Evolutionary conservation across 2,113 vertebrate species (phyloP), one percentile per base, ranked within the genome.

Genomic region (Martes martes): DNA sequence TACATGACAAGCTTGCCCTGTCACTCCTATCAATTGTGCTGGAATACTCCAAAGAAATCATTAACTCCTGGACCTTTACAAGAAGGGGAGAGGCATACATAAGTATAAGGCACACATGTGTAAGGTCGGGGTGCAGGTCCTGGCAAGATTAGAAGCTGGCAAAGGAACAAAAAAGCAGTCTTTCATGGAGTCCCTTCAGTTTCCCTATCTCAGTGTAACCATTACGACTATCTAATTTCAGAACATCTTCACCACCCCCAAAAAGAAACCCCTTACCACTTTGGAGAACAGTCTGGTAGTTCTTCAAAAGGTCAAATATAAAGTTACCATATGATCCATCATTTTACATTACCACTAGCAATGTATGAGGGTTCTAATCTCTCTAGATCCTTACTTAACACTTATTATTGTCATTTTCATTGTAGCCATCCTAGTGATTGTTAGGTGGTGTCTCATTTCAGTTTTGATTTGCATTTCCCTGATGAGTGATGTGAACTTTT

Each of bases 401-500:
- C 57, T 59, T 52, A 59, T 1, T 67, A 47, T 65, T 57, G 26
- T 96, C 31, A 26, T 86, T 94, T 91, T 94, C 63, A 81, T 31
- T 85, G 11, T 80, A 47, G 5, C 61, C 42, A 57, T 73, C 33
- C 15, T 89, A 55, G 16, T 73, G 39, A 8, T 7, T 74, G 9
- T n/a, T 47, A 67, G 79, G 61, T 85, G 24, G 19, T 86, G 57
- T 28, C 42, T 95, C 33, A 26, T 3, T 65, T 61, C 33, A 59
- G 55, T 92, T 89, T 93, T 95, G 52, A 78, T 76, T 96, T 95
- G 19, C 36, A 52, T 92, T 82, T 83, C 45, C 31, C 31, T 89
- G 36, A 74, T 82, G 28, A 82, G 19, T 89, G n/a, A n/a, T 89
- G 4, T 69, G 16, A 69, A 69, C 31, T 36, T 33, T 69, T n/a